phyloP scores from a whole-genome alignment of 2,113 vertebrate species.

The Heterotilapia buettikoferi region DNA sequence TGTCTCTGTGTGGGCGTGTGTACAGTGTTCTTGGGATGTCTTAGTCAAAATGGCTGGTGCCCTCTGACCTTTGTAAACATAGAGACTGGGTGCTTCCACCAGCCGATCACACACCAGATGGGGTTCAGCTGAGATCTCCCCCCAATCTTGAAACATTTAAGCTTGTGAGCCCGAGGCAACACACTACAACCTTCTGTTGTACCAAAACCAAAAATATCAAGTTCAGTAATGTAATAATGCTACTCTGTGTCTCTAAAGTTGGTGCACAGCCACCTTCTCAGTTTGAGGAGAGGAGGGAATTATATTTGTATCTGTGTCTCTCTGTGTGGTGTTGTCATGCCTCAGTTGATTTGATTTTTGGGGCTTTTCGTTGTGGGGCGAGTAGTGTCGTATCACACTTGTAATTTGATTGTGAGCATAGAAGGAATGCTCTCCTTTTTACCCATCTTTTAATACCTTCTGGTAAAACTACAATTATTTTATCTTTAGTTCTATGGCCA shows the following conservation, averaged over 20 bases:
- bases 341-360: constrained; percentile 42
- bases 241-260: constrained; percentile 47
- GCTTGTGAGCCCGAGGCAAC: constrained; percentile 44
- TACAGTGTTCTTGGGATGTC: constrained; percentile 60
- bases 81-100: constrained; percentile 51
- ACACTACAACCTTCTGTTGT: constrained; percentile 64
- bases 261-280: constrained; percentile 56
- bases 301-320: constrained; percentile 63
- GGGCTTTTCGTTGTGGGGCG: constrained; percentile 3
- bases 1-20: constrained; percentile 58
- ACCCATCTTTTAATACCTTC: constrained; percentile 27
- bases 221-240: constrained; percentile 65
- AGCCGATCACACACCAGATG: constrained; percentile 38
- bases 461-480: constrained; percentile 32
- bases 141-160: constrained; percentile 36
- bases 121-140: constrained; percentile 32
- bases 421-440: constrained; percentile 37
- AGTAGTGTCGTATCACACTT: constrained; percentile 48
- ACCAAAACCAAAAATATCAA: constrained; percentile 75
- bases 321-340: constrained; percentile 59
- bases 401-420: constrained; percentile 62
- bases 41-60: constrained; percentile 41
- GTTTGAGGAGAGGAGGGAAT: constrained; percentile 61
- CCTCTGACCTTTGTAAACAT: constrained; percentile 45
- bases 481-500: constrained; percentile 36